Base-by-base conservation (phyloP, 64 coral and sea anemone genomes). In the Orbicella faveolata region DNA sequence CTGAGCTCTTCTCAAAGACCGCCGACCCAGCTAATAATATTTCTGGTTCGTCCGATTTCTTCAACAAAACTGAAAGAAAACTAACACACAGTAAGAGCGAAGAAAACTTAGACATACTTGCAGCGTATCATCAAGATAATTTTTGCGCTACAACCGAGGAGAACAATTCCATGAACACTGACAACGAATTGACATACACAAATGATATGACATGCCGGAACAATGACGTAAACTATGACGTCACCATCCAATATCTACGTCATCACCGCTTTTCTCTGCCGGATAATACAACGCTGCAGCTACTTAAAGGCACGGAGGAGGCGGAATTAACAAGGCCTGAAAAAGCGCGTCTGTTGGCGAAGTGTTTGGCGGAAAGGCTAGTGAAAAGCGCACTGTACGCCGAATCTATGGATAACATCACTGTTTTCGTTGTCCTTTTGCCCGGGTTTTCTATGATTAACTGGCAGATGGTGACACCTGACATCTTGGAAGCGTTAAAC, bases 331-430 rank as follows among this genome's bases (percentile, higher is more conserved):
- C 95, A 76, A 81, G 44, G 64, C 61, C 88, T 36, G 92, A 97
- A 36, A 97, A 91, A 36, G 89, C 88, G 48, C 53, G 87, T 17
- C 63, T 97, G 16, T 61, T 97, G 74, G 95, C 95, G 17, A 93
- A 94, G 77, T 78, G 18, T 52, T 44, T 97, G 14, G 73, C 92
- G 59, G 87, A 89, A 78, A 97, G 95, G 81, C 88, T 97, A 4
- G 95, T 97, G 19, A 90, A 88, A 36, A 90, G 88, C 53, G 91
- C 95, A 10, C 54, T 97, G 4, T 69, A 94, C 36, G 95, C 95
- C 18, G 95, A 89, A 10, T 94, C 95, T 23, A 89, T 88, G 57
- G 95, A 97, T 74, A 97, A 97, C 51, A 36, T 94, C 15, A 97
- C 95, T 8, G 95, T 97, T 1, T 94, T 93, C 79, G 88, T 91